Evolutionary conservation across 2,113 vertebrate species (phyloP).

Genomic region (Acanthochromis polyacanthus): DNA sequence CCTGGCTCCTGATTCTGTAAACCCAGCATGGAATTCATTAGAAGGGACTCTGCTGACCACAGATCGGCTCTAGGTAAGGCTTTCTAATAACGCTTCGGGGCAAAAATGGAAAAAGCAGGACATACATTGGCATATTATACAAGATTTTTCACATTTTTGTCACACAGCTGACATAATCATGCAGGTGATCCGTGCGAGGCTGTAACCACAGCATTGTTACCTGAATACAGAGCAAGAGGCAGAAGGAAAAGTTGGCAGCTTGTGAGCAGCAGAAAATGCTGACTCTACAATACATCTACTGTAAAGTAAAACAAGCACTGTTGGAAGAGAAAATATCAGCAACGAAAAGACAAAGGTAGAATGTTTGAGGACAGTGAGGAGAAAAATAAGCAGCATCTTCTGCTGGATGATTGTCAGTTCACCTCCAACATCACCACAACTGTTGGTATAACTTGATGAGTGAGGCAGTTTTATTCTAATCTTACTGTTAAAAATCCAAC

Average conservation of each 20-base stretch:
- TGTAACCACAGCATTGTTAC: conserved; percentile 8
- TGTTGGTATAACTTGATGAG: neutral
- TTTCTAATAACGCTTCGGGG: neutral
- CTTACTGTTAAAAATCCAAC: neutral
- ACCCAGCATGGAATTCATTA: too few relatives aligned
- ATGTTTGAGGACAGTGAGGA: neutral
- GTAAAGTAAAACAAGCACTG: conserved; percentile 19
- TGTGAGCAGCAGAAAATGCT: conserved; percentile 40
- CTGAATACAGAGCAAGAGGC: conserved; percentile 17
- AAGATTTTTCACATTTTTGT: neutral
- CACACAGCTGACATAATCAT: neutral
- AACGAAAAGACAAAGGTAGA: neutral
- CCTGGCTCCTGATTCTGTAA: neutral
- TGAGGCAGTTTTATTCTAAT: neutral
- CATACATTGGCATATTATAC: too few relatives aligned
- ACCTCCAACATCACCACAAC: neutral
- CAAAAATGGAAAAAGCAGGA: neutral
- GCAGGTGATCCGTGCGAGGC: neutral
- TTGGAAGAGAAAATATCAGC: neutral
- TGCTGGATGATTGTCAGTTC: conserved; percentile 2
- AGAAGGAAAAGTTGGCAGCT: conserved; percentile 24
- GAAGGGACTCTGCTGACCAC: neutral
- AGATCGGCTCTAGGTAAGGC: neutral
- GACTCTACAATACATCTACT: conserved; percentile 20
- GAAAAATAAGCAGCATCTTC: neutral